Base-by-base conservation (phyloP, 2,888 invertebrate species). In the Pandemis corylana region DNA sequence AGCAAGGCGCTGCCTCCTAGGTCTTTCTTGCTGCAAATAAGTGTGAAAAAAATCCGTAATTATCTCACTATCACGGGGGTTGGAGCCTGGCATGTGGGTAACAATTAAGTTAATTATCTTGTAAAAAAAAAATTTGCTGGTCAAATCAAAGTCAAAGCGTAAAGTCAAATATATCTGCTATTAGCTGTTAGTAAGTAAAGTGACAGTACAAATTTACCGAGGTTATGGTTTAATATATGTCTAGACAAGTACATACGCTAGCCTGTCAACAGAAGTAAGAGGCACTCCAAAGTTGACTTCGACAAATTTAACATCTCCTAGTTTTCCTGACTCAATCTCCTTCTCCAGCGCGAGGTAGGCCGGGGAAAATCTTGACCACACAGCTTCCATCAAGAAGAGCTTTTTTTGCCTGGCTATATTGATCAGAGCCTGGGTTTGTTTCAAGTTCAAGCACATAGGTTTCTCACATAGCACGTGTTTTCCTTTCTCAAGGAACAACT, bases 391-490 rank as follows among this genome's bases (percentile, higher is more conserved):
- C 0, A 98, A 86, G 84, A 98, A 98, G 0, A 97, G 87, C 6
- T 97, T 96, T 82, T 97, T 97, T 42, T 94, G 87, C 82, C 95
- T 95, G 0, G 98, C 98, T 0, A 96, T 85, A 28, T 95, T 91
- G 12, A 98, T 90, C 63, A 99, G 90, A 79, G 96, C 77, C 13
- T 95, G 94, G 0, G 96, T 95, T 88, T 98, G 96, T 81, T 96
- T 96, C 64, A 95, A 92, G 87, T 98, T 98, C 90, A 98, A 90
- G 68, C 97, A 97, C 77, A 99, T 90, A 0, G 99, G 98, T 88
- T 99, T 99, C 89, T 99, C 99, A 86, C 98, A 98, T 2, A 99
- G 92, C 0, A 99, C 97, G 83, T 98, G 97, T 88, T 99, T 99
- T 0, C 97, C 97, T 82, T 96, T 94, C 77, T 97, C 95, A 42